phyloP scores from a whole-genome alignment of 2,888 invertebrate species.

The Brenthis ino region DNA sequence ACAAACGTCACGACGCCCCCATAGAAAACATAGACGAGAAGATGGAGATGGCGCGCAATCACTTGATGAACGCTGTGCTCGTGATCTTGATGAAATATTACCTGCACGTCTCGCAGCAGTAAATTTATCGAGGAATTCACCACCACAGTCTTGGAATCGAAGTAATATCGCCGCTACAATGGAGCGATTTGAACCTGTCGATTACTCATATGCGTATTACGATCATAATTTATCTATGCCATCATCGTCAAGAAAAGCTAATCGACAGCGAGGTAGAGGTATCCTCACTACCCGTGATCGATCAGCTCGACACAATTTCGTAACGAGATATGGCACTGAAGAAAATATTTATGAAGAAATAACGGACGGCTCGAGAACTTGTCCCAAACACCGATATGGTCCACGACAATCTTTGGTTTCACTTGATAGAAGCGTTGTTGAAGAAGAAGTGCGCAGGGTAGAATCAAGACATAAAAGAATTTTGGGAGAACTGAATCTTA shows the following conservation, averaged over 20 bases:
- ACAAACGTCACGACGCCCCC: conserved; percentile 67
- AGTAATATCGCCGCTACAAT: conserved; percentile 85
- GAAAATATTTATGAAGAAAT: conserved; percentile 93
- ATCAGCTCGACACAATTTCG: conserved; percentile 85
- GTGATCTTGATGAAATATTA: conserved; percentile 77
- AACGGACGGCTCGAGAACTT: conserved; percentile 83
- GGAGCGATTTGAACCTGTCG: conserved; percentile 85
- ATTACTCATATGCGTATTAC: conserved; percentile 93
- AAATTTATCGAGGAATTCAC: conserved; percentile 69
- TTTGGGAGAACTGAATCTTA: conserved; percentile 92
- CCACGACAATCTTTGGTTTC: conserved; percentile 85
- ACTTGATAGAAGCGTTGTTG: conserved; percentile 87
- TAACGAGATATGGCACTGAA: conserved; percentile 91
- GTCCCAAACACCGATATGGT: conserved; percentile 75
- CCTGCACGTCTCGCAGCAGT: conserved; percentile 77
- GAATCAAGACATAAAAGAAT: conserved; percentile 92
- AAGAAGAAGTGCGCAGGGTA: conserved; percentile 92
- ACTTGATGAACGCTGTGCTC: conserved; percentile 74
- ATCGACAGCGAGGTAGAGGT: conserved; percentile 74
- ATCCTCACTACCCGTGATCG: conserved; percentile 63
- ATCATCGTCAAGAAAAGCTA: conserved; percentile 72
- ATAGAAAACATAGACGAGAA: conserved; percentile 66
- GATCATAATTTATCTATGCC: conserved; percentile 87
- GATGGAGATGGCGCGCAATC: conserved; percentile 77
- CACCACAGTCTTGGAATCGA: conserved; percentile 83